Base-by-base conservation (phyloP, 2,113 vertebrate genomes). In the Nothocercus julius region DNA sequence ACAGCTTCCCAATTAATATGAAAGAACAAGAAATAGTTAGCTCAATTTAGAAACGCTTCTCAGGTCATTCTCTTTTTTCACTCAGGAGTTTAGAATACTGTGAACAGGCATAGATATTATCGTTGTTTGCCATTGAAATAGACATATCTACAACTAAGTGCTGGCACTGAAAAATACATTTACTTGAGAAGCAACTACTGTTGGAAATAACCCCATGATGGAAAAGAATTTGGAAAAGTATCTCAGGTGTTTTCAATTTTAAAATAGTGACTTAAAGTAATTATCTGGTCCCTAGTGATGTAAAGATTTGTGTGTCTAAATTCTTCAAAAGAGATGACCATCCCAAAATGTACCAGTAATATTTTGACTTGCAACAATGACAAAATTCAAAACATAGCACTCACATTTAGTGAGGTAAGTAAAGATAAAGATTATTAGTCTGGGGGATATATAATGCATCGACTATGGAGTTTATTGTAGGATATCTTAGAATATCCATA, bases 291-390 rank as follows among this genome's bases (percentile, higher is more conserved):
- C 61, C 30, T 17, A 67, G 18, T 36, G 89, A 51, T 42, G 22
- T 63, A 27, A 69, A 85, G 7, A 28, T 44, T 45, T 67, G 6
- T 58, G 4, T 70, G n/a, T 47, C 38, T 49, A 63, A 82, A 82
- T 82, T 75, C 5, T 66, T 84, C 0, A 0, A 9, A 42, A 64
- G 40, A 56, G 7, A 0, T 7, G 3, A 4, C 36, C 77, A 59
- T 86, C 54, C 11, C 56, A 78, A 75, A 62, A 28, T 3, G 0
- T 42, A 17, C n/a, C 24, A 56, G 28, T 70, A 45, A 32, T 58
- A 88, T 61, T 53, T 7, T 87, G 5, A 13, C 45, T n/a, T 66
- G 6, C 24, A 83, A 32, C 12, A 64, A 10, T 28, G 51, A 36
- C 1, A 6, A 32, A 74, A 47, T 5, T 56, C 68, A 32, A 77